Conservation (phyloP, 2,113 vertebrate species). For the Perca fluviatilis region DNA sequence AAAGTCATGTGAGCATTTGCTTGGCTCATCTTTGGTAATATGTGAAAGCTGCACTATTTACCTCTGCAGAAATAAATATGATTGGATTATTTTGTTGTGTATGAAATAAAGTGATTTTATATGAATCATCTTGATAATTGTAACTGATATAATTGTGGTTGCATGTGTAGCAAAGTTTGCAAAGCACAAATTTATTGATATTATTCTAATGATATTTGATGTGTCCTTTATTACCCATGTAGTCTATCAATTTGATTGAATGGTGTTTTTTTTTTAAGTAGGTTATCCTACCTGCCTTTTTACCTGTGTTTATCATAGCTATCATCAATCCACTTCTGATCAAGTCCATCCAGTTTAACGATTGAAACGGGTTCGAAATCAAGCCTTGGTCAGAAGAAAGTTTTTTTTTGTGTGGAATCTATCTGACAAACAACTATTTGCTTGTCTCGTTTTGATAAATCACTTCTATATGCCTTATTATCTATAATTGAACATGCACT, state of each 20-base stretch:
- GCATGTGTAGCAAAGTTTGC: not conserved
- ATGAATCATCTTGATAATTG: conserved; percentile 3
- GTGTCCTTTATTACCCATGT: not conserved
- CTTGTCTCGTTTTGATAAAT: not conserved
- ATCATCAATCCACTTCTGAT: not conserved
- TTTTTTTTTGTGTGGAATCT: not conserved
- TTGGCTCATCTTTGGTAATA: not conserved
- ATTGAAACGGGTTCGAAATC: not conserved
- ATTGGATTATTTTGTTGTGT: conserved; percentile 26
- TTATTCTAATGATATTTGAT: not conserved
- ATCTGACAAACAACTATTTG: not conserved
- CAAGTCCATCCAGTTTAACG: not conserved
- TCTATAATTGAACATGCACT: not conserved
- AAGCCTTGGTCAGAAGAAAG: not conserved
- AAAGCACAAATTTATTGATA: not conserved
- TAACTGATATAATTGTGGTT: not conserved
- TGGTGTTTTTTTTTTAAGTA: not conserved
- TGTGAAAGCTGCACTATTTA: not conserved
- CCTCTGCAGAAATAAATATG: not conserved
- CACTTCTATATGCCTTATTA: not conserved
- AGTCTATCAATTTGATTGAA: not conserved
- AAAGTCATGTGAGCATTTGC: not conserved
- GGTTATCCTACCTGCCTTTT: not conserved
- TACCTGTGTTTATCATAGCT: not conserved
- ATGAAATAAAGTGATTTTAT: conserved; percentile 48